These are phyloP conservation scores for Chaetura pelagica DNA, from an alignment of 2,113 vertebrate species.

Conservation along the genomic window DNA sequence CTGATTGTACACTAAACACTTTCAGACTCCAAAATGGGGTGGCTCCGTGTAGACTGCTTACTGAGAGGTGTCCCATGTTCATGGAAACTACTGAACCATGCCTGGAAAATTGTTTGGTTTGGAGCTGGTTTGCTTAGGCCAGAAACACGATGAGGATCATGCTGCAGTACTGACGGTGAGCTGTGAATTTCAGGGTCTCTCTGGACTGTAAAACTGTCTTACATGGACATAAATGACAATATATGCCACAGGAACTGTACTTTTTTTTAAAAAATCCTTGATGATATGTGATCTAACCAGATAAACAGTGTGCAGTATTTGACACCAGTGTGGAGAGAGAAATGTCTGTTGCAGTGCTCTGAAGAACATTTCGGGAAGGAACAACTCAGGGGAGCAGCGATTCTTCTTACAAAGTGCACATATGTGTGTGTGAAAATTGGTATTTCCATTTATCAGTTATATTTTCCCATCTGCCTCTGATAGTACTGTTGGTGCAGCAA, in stretches of 20 bases:
- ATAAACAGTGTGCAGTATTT: not conserved
- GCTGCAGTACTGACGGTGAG: rapidly evolving
- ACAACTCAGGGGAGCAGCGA: not conserved
- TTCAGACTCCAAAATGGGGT: not conserved
- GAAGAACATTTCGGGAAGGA: not conserved
- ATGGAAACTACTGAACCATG: not conserved
- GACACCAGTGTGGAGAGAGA: not conserved
- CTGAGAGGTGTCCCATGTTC: not conserved
- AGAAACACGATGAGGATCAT: not conserved
- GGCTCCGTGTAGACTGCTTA: not conserved
- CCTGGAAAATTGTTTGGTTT: not conserved
- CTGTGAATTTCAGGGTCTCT: not conserved
- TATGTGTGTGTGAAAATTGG: too few species aligned
- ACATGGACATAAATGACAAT: not conserved
- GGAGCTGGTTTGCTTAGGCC: not conserved
- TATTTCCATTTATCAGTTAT: too few species aligned
- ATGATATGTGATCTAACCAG: not conserved
- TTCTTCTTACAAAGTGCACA: not conserved
- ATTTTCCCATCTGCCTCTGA: not conserved
- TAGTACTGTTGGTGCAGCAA: not conserved
- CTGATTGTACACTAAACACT: not conserved
- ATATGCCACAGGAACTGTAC: not conserved
- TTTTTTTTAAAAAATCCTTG: not conserved
- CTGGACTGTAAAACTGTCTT: not conserved
- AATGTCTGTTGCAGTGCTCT: rapidly evolving